A percentile compares a stretch with the other conserved stretches of the same genome.
These are phyloP conservation scores for Oryzias celebensis DNA, from an alignment of 2,113 vertebrate species.

Conservation along the genomic window DNA sequence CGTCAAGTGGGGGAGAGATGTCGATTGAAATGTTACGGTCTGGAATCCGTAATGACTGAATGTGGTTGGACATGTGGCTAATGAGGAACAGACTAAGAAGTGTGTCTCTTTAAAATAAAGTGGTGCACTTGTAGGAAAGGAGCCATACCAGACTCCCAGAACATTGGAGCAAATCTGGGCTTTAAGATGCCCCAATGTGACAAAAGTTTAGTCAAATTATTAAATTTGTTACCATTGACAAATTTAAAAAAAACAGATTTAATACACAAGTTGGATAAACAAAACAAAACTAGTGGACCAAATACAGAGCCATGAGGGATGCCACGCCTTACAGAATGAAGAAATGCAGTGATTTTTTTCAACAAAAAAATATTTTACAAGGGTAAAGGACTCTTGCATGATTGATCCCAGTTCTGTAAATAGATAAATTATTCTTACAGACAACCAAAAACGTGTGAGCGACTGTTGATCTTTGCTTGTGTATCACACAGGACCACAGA, in stretches of 20 bases:
- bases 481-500: constrained; percentile 38
- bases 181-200: too few species aligned
- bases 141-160: too few species aligned
- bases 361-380: constrained; percentile 7
- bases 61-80: too few species aligned
- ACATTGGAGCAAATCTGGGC: too few species aligned
- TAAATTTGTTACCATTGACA: background rate
- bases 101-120: too few species aligned
- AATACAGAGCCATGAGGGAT: constrained; percentile 27
- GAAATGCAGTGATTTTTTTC: background rate
- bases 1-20: too few species aligned
- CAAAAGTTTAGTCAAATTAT: too few species aligned
- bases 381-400: background rate
- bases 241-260: background rate
- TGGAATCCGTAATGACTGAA: too few species aligned
- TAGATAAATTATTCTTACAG: constrained; percentile 58
- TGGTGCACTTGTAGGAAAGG: too few species aligned
- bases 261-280: too few species aligned
- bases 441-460: constrained; percentile 55
- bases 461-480: constrained; percentile 38
- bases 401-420: constrained; percentile 52
- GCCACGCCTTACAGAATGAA: background rate
- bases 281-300: constrained; percentile 15
- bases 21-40: too few species aligned
- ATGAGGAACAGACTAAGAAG: too few species aligned